These are phyloP conservation scores for Hemicordylus capensis DNA, from an alignment of 2,113 vertebrate species.

Conservation along the genomic window DNA sequence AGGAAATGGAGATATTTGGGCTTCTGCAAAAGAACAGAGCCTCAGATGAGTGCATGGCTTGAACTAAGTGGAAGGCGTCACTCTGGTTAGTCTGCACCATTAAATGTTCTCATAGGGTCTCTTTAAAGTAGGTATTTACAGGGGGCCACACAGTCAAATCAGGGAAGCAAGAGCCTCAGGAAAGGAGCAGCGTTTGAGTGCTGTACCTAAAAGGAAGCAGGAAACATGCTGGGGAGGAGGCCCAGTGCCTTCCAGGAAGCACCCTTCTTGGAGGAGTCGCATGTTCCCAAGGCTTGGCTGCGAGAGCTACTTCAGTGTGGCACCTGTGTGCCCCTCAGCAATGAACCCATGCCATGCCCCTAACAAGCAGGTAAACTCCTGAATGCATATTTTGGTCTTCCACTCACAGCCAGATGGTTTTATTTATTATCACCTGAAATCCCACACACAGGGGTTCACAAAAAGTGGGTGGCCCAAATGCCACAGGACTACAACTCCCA, in stretches of 20 bases:
- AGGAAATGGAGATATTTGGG: too few species aligned
- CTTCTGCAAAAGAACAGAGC: background rate
- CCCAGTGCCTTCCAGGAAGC: background rate
- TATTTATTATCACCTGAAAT: constrained; percentile 71
- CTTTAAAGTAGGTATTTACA: background rate
- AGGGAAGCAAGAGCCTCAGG: background rate
- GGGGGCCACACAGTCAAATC: background rate
- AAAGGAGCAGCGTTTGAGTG: too few species aligned
- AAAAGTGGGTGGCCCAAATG: too few species aligned
- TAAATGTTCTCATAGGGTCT: constrained; percentile 1
- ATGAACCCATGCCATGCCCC: background rate
- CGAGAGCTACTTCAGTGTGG: accelerated
- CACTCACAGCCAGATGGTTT: constrained; percentile 36
- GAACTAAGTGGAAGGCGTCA: background rate
- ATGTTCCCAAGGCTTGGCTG: background rate
- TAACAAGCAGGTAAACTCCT: background rate
- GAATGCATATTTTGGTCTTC: constrained; percentile 58
- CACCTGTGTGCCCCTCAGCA: background rate
- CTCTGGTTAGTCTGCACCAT: background rate
- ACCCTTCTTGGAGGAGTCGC: background rate
- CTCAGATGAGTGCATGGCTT: background rate
- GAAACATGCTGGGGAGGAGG: background rate
- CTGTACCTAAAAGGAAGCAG: background rate
- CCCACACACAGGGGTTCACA: too few species aligned
- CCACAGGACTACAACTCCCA: too few species aligned